Percentiles rank a stretch among this genome's conserved stretches.
Conservation (phyloP, 64 coral and sea anemone genomes). For the Acropora yongei region DNA sequence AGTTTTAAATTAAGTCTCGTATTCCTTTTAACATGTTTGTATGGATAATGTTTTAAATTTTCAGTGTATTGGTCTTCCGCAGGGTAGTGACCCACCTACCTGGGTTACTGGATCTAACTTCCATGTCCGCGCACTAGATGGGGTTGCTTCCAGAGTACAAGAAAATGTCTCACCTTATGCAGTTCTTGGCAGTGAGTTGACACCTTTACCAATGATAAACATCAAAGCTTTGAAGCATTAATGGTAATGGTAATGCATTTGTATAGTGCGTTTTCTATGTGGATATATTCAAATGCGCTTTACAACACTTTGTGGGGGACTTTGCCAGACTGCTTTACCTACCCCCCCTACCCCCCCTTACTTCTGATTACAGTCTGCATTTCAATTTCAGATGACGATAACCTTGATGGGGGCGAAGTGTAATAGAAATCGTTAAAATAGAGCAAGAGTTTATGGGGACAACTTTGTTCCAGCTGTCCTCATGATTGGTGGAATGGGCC, state of each 20-base stretch:
- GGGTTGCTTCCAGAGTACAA: background rate
- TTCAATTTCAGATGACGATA: no score
- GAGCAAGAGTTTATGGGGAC: background rate
- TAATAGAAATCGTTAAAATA: background rate
- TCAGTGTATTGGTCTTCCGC: constrained; percentile 8
- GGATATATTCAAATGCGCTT: no score
- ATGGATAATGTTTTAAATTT: background rate
- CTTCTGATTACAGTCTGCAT: no score
- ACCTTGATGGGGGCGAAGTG: background rate
- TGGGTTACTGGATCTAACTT: constrained; percentile 7
- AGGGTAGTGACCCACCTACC: background rate
- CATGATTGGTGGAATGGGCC: background rate
- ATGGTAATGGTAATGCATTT: no score
- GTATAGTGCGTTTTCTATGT: no score
- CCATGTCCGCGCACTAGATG: background rate
- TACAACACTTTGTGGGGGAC: no score
- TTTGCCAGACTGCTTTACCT: no score
- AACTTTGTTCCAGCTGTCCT: constrained; percentile 16
- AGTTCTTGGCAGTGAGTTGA: background rate
- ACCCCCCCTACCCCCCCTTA: no score
- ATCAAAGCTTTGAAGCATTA: background rate
- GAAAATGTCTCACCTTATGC: background rate
- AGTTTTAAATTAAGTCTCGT: no score
- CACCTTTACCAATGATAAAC: background rate
- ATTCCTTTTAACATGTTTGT: no score